Conservation (phyloP, 2,113 vertebrate genomes). For the Nesogale talazaci region DNA sequence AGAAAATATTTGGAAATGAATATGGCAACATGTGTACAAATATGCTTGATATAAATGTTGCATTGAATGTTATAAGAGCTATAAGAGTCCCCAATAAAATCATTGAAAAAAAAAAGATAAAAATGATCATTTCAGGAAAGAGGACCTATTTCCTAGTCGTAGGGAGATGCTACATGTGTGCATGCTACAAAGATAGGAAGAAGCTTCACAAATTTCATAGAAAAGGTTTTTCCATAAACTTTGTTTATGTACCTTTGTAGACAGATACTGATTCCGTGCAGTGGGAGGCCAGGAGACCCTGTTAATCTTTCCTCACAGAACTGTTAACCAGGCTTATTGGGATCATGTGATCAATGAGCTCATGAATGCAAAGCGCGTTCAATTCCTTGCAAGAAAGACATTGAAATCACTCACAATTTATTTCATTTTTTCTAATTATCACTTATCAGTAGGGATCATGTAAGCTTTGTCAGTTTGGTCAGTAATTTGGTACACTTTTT, state of each 20-base stretch:
- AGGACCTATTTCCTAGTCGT: constrained; percentile 1
- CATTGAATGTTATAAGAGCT: too few relatives aligned
- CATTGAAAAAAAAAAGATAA: too few relatives aligned
- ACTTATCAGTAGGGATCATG: neutral
- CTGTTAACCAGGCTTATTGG: neutral
- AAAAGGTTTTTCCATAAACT: too few relatives aligned
- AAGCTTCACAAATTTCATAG: too few relatives aligned
- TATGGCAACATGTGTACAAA: too few relatives aligned
- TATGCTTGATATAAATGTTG: too few relatives aligned
- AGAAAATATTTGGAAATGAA: too few relatives aligned
- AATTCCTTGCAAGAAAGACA: neutral
- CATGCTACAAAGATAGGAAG: neutral
- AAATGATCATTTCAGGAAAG: neutral
- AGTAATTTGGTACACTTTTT: constrained; percentile 25
- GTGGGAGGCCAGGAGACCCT: neutral
- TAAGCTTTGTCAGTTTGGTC: too few relatives aligned
- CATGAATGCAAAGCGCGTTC: neutral
- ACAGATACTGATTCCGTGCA: neutral
- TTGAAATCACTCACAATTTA: neutral
- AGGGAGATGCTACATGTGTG: neutral
- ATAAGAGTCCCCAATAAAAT: too few relatives aligned
- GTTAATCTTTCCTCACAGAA: neutral
- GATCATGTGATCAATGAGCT: neutral
- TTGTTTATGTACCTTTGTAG: too few relatives aligned
- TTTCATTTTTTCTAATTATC: constrained; percentile 14